These are phyloP conservation scores for Manis crassicaudata DNA, from an alignment of 2,797 vertebrate genomes.

Conservation along the genomic window DNA sequence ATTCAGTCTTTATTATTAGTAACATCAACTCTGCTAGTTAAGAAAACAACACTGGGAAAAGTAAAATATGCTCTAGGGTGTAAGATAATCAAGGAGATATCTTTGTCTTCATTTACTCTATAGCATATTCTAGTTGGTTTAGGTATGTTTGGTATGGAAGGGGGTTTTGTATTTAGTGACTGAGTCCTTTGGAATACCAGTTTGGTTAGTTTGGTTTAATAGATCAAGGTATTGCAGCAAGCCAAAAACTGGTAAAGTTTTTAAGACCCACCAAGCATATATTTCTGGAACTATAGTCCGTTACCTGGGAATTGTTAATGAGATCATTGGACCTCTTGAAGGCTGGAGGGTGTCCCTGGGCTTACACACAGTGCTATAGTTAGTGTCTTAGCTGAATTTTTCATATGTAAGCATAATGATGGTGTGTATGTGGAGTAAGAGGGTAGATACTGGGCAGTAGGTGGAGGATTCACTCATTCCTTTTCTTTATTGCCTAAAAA, in stretches of 20 bases:
- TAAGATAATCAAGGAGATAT: constrained; percentile 1
- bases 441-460: not conserved
- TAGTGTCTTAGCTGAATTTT: not conserved
- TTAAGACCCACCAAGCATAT: not conserved
- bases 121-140: not conserved
- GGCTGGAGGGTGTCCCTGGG: not conserved
- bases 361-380: too few relatives aligned
- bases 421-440: not conserved
- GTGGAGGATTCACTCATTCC: not conserved
- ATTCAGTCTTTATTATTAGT: constrained; percentile 24
- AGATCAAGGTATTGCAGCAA: not conserved
- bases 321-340: not conserved
- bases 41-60: not conserved
- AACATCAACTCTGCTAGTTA: not conserved
- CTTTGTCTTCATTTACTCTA: not conserved
- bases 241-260: not conserved
- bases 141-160: constrained; percentile 1
- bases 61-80: not conserved
- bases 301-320: not conserved
- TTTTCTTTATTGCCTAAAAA: not conserved
- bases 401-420: not conserved
- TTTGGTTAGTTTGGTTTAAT: not conserved
- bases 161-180: not conserved
- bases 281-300: not conserved
- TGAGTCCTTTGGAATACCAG: not conserved